Conservation (phyloP, 2,113 vertebrate species). For the Mirza zaza region DNA sequence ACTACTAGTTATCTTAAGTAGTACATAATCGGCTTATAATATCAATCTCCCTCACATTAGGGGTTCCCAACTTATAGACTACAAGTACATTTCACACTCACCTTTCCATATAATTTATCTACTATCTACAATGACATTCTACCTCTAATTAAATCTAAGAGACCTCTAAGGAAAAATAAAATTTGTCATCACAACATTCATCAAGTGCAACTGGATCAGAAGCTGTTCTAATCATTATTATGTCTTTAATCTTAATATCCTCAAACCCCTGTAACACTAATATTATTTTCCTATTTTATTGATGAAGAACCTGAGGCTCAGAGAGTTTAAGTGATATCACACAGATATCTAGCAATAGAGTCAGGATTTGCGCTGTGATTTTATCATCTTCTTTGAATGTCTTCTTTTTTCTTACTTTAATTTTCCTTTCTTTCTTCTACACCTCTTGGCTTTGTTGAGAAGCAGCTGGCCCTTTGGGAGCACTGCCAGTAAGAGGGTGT, state of each 20-base stretch:
- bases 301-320: background rate
- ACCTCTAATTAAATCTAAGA: background rate
- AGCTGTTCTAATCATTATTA: background rate
- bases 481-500: constrained; percentile 29
- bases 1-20: background rate
- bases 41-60: background rate
- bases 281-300: background rate
- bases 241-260: background rate
- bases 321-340: background rate
- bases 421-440: background rate
- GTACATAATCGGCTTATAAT: background rate
- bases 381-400: background rate
- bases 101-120: background rate
- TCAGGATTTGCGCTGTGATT: background rate
- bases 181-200: background rate
- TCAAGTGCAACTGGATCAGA: background rate
- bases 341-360: background rate
- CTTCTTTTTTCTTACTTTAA: constrained; percentile 11
- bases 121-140: background rate
- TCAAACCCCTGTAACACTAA: background rate
- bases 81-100: background rate
- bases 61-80: background rate
- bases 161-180: background rate
- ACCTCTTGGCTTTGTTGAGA: constrained; percentile 51
- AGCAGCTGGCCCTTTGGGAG: constrained; percentile 48